Conservation (phyloP, 2,888 invertebrate genomes). For the Pseudococcus longispinus region DNA sequence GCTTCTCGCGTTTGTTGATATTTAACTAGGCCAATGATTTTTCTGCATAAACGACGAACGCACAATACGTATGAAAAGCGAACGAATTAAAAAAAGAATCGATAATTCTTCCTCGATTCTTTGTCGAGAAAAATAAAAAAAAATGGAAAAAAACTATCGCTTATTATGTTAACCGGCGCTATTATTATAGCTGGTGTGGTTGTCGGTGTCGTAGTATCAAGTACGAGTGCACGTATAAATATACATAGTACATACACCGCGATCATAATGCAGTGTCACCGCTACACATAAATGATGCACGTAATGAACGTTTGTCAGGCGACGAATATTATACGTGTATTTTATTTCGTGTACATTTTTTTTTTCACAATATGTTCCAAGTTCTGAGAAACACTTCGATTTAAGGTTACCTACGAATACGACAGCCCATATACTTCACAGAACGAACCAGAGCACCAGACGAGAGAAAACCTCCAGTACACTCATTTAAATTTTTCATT, state of each 20-base stretch:
- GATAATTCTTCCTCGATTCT: slow-evolving; percentile 41
- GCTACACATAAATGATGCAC: slow-evolving; percentile 34
- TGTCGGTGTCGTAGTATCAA: not conserved
- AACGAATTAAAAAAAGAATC: slow-evolving; percentile 32
- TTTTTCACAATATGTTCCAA: not conserved
- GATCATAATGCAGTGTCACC: slow-evolving; percentile 40
- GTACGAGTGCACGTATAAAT: not conserved
- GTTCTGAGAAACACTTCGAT: not conserved
- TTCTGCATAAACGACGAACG: not conserved
- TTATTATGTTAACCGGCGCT: slow-evolving; percentile 2
- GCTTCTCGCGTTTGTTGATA: not conserved
- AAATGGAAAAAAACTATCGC: not conserved
- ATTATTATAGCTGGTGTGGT: not conserved
- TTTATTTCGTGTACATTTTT: not conserved
- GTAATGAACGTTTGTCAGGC: slow-evolving; percentile 33
- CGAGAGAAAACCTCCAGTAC: not conserved
- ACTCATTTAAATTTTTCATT: not conserved
- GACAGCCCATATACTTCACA: not conserved
- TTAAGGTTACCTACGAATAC: not conserved
- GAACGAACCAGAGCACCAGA: not conserved
- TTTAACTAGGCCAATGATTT: slow-evolving; percentile 43
- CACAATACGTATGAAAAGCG: not conserved
- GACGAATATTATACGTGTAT: not conserved
- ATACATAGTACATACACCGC: not conserved
- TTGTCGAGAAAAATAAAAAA: not conserved